phyloP scores from a whole-genome alignment of 2,797 vertebrate genomes.

The Kryptolebias ocellatus region DNA sequence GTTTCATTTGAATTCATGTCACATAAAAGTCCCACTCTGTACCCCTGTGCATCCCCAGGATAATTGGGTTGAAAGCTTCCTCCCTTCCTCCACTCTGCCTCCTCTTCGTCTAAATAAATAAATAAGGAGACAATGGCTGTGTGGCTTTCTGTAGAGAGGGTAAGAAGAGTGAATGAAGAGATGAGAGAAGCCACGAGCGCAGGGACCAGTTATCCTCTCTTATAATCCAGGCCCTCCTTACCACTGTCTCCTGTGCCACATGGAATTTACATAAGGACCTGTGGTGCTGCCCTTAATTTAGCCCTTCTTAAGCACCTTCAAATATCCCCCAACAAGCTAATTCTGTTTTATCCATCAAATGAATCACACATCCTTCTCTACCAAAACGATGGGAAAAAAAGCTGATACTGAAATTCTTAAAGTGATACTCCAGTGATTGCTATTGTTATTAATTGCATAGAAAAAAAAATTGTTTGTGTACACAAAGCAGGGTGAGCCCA shows the following conservation, averaged over 20 bases:
- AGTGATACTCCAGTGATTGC: constrained; percentile 42
- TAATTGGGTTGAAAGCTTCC: constrained; percentile 81
- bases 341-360: constrained; percentile 61
- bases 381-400: constrained; percentile 27
- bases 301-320: constrained; percentile 73
- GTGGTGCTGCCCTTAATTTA: constrained; percentile 76
- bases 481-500: constrained; percentile 14
- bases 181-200: constrained; percentile 69
- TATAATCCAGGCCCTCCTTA: constrained; percentile 72
- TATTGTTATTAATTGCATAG: constrained; percentile 52
- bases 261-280: constrained; percentile 78
- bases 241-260: constrained; percentile 54
- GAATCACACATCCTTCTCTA: constrained; percentile 21
- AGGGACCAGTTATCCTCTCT: constrained; percentile 78
- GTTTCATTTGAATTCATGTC: constrained; percentile 81
- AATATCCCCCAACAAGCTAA: constrained; percentile 57
- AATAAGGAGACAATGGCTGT: constrained; percentile 78
- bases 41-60: constrained; percentile 65
- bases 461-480: constrained; percentile 38
- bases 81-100: constrained; percentile 49
- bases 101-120: constrained; percentile 81
- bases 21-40: constrained; percentile 72
- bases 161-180: constrained; percentile 66
- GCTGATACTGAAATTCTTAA: constrained; percentile 43
- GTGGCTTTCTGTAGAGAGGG: constrained; percentile 49